Percentiles rank a stretch among this genome's conserved stretches.
Evolutionary conservation across 2,797 vertebrate species (phyloP).

Genomic region (Alca torda): DNA sequence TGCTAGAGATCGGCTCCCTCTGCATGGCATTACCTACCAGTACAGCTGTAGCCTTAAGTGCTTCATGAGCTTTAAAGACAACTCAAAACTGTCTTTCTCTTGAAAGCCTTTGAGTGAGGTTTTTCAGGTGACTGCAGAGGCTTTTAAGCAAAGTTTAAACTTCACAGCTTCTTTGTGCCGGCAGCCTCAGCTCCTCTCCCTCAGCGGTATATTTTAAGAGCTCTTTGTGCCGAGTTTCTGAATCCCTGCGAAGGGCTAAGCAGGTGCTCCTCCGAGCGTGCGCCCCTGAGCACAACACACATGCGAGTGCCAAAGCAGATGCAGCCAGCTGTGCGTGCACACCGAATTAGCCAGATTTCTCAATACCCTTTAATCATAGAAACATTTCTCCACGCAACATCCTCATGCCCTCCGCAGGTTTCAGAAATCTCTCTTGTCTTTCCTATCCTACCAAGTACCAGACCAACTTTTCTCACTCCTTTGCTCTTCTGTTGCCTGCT

Average conservation of each 20-base stretch:
- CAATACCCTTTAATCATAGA: background rate
- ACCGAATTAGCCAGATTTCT: background rate
- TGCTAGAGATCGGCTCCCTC: background rate
- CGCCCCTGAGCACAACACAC: background rate
- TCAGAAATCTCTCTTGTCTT: background rate
- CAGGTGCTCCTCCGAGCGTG: fast-evolving
- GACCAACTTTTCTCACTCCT: background rate
- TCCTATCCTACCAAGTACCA: background rate
- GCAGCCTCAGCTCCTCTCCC: background rate
- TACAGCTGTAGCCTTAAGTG: background rate
- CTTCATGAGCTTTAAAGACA: background rate
- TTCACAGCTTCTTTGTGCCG: background rate
- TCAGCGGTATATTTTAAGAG: background rate
- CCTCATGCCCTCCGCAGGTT: background rate
- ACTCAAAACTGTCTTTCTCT: background rate
- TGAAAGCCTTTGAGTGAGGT: background rate
- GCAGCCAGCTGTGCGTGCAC: fast-evolving
- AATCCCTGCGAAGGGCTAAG: background rate
- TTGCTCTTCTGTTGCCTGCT: background rate
- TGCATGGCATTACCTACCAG: background rate
- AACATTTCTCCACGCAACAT: background rate
- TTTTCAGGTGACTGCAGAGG: background rate
- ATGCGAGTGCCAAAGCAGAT: fast-evolving
- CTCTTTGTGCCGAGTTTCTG: background rate
- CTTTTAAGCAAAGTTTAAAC: background rate